phyloP scores from a whole-genome alignment of 2,888 invertebrate species.

The Metopia argyrocephala region DNA sequence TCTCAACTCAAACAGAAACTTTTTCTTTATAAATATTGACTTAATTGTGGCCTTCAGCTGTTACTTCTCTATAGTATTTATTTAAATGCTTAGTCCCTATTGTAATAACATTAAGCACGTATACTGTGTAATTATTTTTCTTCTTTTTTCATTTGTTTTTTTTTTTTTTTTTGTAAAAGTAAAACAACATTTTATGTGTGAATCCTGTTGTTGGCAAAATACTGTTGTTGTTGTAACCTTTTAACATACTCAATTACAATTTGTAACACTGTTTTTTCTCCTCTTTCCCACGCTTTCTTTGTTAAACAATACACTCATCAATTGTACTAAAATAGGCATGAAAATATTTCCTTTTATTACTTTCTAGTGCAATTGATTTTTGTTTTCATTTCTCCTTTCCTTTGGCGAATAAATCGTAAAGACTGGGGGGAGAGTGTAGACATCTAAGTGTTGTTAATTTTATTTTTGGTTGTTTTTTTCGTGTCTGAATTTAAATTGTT shows the following conservation, averaged over 20 bases:
- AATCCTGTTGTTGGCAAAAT: slow-evolving; percentile 14
- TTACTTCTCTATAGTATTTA: no score
- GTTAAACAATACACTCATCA: slow-evolving; percentile 51
- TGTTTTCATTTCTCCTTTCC: not conserved
- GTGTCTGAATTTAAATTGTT: slow-evolving; percentile 64
- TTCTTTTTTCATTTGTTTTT: not conserved
- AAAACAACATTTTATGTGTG: slow-evolving; percentile 4
- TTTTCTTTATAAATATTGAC: no score
- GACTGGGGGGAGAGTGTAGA: not conserved
- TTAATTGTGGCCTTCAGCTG: not conserved
- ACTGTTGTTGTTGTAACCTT: slow-evolving; percentile 29
- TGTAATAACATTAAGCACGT: slow-evolving; percentile 46
- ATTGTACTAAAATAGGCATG: slow-evolving; percentile 53
- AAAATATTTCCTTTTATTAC: slow-evolving; percentile 44
- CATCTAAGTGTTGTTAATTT: slow-evolving; percentile 19
- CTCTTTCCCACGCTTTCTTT: not conserved
- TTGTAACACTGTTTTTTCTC: not conserved
- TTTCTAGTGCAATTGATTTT: slow-evolving; percentile 6
- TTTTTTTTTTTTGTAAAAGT: not conserved
- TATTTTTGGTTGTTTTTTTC: slow-evolving; percentile 50
- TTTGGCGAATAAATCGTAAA: not conserved
- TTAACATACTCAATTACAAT: slow-evolving; percentile 59
- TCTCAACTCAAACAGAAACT: no score
- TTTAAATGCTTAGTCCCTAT: slow-evolving; percentile 26
- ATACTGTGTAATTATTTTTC: slow-evolving; percentile 1